Conservation (phyloP, 2,113 vertebrate species). For the Elephas maximus region DNA sequence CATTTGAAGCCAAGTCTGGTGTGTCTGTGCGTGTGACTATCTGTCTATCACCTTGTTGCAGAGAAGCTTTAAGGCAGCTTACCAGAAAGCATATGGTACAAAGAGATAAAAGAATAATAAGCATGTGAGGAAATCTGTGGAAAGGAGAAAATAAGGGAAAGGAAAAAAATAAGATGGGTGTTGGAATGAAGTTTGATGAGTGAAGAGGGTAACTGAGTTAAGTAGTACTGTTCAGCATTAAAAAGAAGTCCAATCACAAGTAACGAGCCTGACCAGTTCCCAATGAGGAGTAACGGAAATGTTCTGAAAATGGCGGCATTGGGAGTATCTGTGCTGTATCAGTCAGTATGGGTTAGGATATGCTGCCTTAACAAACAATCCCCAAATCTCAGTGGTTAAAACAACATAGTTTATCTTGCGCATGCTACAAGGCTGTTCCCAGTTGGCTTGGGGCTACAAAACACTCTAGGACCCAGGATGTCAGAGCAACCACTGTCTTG, state of each 20-base stretch:
- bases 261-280: not conserved
- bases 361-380: not conserved
- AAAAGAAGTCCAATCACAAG: not conserved
- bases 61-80: constrained; percentile 58
- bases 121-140: not conserved
- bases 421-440: not conserved
- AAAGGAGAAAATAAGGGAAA: not conserved
- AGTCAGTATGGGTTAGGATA: constrained; percentile 3
- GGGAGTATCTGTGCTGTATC: not conserved
- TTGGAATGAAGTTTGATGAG: not conserved
- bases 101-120: constrained; percentile 2
- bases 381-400: not conserved
- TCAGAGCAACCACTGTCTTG: not conserved
- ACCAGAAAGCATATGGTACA: constrained; percentile 47
- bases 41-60: constrained; percentile 68
- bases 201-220: not conserved
- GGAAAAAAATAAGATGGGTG: not conserved
- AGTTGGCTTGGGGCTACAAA: not conserved
- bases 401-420: not conserved
- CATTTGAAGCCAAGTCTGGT: constrained; percentile 65
- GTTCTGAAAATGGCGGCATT: not conserved
- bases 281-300: not conserved
- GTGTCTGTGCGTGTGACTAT: constrained; percentile 52
- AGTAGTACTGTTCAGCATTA: not conserved
- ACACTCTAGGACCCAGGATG: not conserved